Base-by-base conservation (phyloP, 2,113 vertebrate species). In the Chamaea fasciata region DNA sequence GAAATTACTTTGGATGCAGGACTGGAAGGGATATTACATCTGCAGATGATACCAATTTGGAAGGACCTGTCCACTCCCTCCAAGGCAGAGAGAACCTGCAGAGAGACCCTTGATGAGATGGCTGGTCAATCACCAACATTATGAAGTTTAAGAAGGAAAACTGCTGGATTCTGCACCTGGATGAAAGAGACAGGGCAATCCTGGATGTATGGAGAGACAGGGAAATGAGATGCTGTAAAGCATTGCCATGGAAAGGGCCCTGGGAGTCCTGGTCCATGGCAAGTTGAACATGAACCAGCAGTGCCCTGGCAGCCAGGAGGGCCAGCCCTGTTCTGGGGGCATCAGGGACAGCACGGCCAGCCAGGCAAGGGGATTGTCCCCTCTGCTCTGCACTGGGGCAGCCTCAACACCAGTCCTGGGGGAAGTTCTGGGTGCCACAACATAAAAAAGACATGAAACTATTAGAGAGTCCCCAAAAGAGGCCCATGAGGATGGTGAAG, bases 211-310 rank as follows among this genome's bases (percentile, higher is more conserved):
- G 5, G 31, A 56, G 27, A 26, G 26, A 49, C 22, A 41, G 15
- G 35, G 33, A 10, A 33, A 57, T 24, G 23, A 57, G 23, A 37
- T 1, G 9, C 15, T 44, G 44, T 11, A 74, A 2, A 59, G 8
- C 27, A 74, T 5, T 15, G 24, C 27, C 13, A 7, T 28, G 15
- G 44, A 33, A 88, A 73, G 27, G 11, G 12, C 1, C 9, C 18
- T 28, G 22, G 5, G 21, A 4, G 6, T 30, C 4, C 6, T 46
- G 27, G 37, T n/a, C 0, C 0, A 2, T 44, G 52, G 7, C 10
- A 44, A 44, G 22, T 2, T 33, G 18, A 33, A 37, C 1, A 7
- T 0, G 8, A 81, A 15, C 8, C 60, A 74, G 44, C 68, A 89
- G 52, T 59, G 52, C 28, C 37, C 44, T 46, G 60, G 52, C 35